Evolutionary conservation across 2,113 vertebrate genomes (phyloP), one percentile per base, ranked within the genome.

Genomic region (Spea bombifrons): DNA sequence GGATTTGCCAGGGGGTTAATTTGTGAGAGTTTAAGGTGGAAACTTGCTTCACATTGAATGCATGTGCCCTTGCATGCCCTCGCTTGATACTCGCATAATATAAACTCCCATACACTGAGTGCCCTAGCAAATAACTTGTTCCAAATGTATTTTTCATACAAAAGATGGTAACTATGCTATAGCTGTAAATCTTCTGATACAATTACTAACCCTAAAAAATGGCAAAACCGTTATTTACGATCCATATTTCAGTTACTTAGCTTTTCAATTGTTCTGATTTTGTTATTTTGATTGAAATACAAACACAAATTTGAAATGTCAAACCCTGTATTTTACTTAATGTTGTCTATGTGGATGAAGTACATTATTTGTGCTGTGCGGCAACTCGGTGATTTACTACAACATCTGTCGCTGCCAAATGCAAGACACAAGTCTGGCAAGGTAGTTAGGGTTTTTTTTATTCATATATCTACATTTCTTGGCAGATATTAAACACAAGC

Each of bases 351-450:
- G 5, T 8, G 49, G 50, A 30, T 66, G 72, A 48, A 66, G 17
- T 48, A 52, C 47, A 75, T 59, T 66, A 75, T 66, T 50, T 75
- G 61, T 75, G 73, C 73, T 8, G 13, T 47, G 15, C 52, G 68
- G 50, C 75, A 68, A 43, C 55, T 46, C 43, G 50, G 17, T 52
- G 30, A 78, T 71, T 70, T 63, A 63, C 55, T 52, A 71, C n/a
- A 71, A 67, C 76, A 78, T 78, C 68, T 78, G 76, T 75, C 57
- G 17, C 57, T 30, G 59, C 47, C 59, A 75, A 75, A 63, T 65
- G 73, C 7, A 64, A 49, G 45, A 12, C 44, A 43, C 7, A 47
- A 12, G 43, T 48, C 17, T 75, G 73, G 57, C 73, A 64, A 46
- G 59, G 50, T 65, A 71, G 12, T 17, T 17, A 50, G 5, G 13